Evolutionary conservation across 2,797 vertebrate genomes (phyloP).

Genomic region (Phalloptychus januarius): DNA sequence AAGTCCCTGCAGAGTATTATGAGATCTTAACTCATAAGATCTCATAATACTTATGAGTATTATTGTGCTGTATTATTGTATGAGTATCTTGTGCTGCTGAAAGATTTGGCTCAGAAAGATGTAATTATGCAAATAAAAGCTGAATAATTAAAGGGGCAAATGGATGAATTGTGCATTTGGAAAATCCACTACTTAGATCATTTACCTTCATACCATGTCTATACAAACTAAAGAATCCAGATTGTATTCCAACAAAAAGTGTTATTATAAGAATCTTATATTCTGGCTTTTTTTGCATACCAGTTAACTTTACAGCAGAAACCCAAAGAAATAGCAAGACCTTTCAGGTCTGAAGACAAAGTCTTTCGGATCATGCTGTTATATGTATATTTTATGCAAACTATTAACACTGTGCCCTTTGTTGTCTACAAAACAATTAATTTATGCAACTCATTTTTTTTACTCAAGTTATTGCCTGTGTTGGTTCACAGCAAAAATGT

Average conservation of each 20-base stretch:
- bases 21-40: no score
- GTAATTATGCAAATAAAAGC: conserved; percentile 13
- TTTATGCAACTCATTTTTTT: not conserved
- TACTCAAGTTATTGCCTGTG: not conserved
- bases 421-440: not conserved
- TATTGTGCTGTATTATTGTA: no score
- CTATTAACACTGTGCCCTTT: not conserved
- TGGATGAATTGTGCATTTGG: conserved; percentile 34
- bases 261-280: not conserved
- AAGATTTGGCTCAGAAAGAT: conserved; percentile 13
- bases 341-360: not conserved
- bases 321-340: not conserved
- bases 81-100: not conserved
- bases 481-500: not conserved
- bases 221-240: not conserved
- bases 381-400: not conserved
- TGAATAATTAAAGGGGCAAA: conserved; percentile 1
- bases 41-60: no score
- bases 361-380: not conserved
- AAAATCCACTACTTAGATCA: conserved; percentile 12
- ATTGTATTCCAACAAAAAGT: not conserved
- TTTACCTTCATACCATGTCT: not conserved
- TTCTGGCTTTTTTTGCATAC: not conserved
- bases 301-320: not conserved
- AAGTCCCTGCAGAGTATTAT: not conserved